These are phyloP conservation scores for Petrocephalus schoutedeni DNA, from an alignment of 2,797 vertebrate species.

Conservation along the genomic window DNA sequence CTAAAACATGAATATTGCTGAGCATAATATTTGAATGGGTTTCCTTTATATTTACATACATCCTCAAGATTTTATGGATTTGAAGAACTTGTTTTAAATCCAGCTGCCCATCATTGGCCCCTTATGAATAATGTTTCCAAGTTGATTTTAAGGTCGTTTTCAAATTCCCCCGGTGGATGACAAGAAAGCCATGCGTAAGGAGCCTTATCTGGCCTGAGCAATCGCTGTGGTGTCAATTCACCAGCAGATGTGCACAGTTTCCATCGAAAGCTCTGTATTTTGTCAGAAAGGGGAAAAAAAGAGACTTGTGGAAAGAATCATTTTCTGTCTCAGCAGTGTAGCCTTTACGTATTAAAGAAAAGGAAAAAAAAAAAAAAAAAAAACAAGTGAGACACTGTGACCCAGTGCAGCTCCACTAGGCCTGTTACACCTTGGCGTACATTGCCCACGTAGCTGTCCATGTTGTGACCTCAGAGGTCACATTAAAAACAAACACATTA, in stretches of 20 bases:
- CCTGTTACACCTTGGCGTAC: neutral
- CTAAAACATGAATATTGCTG: neutral
- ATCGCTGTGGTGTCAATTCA: neutral
- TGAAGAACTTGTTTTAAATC: neutral
- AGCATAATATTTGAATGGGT: neutral
- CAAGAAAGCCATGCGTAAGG: neutral
- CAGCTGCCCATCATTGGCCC: neutral
- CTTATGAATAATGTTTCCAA: neutral
- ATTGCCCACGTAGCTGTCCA: neutral
- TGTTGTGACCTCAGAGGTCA: neutral
- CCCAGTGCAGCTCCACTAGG: neutral
- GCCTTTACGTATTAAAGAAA: neutral
- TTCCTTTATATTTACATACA: neutral
- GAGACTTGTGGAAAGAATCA: neutral
- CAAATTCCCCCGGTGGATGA: neutral
- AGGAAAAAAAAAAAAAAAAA: neutral
- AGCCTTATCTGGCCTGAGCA: neutral
- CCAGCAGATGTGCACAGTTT: constrained; percentile 3
- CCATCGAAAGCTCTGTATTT: neutral
- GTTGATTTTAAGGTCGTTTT: neutral
- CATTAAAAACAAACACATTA: neutral
- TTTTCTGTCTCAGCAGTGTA: neutral
- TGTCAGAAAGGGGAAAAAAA: neutral
- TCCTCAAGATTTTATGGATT: neutral
- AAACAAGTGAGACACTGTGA: neutral